Percentiles rank a stretch among this genome's conserved stretches.
Conservation (phyloP, 2,113 vertebrate genomes). For the Syngnathus scovelli region DNA sequence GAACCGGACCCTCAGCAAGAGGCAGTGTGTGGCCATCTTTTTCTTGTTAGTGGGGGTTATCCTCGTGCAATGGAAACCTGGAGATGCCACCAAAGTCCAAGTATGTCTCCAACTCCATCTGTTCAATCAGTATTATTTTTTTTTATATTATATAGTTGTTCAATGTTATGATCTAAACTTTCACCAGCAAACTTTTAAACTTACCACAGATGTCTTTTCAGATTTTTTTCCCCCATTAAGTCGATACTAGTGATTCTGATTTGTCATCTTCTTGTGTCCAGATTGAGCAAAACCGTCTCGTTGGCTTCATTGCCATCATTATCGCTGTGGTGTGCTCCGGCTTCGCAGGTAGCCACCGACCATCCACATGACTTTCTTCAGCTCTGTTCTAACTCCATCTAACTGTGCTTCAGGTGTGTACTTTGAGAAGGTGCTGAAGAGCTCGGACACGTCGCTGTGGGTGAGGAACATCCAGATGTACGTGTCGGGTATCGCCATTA, state of each 20-base stretch:
- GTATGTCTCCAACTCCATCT: conserved; percentile 50
- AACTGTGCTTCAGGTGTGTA: conserved; percentile 81
- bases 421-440: conserved; percentile 98
- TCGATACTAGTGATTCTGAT: not conserved
- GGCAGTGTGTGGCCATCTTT: conserved; percentile 95
- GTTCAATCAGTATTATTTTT: too few species aligned
- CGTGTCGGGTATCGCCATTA: conserved; percentile 87
- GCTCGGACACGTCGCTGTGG: conserved; percentile 96
- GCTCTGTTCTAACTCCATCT: not conserved
- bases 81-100: conserved; percentile 84
- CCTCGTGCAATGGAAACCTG: conserved; percentile 90
- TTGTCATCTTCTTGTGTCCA: conserved; percentile 41
- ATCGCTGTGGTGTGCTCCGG: conserved; percentile 92
- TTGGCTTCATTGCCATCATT: conserved; percentile 84
- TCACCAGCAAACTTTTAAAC: too few species aligned
- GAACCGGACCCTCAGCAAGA: conserved; percentile 79
- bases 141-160: too few species aligned
- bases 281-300: conserved; percentile 86
- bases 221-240: too few species aligned
- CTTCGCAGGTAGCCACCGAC: conserved; percentile 83
- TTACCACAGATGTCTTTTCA: too few species aligned
- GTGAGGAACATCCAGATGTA: conserved; percentile 99
- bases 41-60: conserved; percentile 88
- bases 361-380: too few species aligned
- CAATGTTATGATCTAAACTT: too few species aligned